A percentile compares a stretch with the other conserved stretches of the same genome.
Conservation (phyloP, 2,113 vertebrate genomes). For the Motacilla alba region DNA sequence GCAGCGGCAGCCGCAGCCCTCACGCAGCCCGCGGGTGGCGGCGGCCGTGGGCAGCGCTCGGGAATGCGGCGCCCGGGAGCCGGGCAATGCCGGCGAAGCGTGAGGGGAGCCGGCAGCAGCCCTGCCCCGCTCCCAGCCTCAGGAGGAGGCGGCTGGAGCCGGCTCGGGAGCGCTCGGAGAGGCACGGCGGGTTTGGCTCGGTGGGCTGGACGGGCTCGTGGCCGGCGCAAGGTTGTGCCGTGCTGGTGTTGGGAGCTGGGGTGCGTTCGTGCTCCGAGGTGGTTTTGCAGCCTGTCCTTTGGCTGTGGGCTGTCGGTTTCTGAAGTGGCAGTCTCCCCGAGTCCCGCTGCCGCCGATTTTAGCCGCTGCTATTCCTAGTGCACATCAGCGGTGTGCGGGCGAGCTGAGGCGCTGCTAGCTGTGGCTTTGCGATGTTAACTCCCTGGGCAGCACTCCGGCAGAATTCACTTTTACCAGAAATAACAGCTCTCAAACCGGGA, state of each 20-base stretch:
- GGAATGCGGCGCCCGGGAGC: background rate
- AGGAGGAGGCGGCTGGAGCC: background rate
- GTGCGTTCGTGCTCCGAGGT: fast-evolving
- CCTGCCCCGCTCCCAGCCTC: fast-evolving
- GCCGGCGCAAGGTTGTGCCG: fast-evolving
- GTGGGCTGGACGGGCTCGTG: fast-evolving
- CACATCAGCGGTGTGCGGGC: background rate
- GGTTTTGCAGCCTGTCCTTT: background rate
- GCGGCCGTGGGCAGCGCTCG: background rate
- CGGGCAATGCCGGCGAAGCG: background rate
- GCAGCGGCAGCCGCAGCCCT: background rate
- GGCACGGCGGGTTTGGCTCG: fast-evolving
- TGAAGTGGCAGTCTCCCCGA: fast-evolving
- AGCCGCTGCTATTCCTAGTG: fast-evolving
- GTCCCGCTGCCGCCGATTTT: fast-evolving
- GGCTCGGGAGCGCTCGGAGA: fast-evolving
- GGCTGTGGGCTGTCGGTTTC: background rate
- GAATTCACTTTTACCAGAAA: background rate
- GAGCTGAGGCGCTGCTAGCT: background rate
- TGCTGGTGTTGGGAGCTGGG: fast-evolving
- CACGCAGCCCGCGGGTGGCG: fast-evolving
- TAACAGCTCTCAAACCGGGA: background rate
- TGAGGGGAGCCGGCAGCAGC: background rate
- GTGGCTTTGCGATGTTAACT: background rate
- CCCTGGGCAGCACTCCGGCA: background rate